Percentiles rank a stretch among this genome's conserved stretches.
Evolutionary conservation across 1,140 invertebrate genomes (phyloP).

Genomic region (Zeugodacus cucurbitae): DNA sequence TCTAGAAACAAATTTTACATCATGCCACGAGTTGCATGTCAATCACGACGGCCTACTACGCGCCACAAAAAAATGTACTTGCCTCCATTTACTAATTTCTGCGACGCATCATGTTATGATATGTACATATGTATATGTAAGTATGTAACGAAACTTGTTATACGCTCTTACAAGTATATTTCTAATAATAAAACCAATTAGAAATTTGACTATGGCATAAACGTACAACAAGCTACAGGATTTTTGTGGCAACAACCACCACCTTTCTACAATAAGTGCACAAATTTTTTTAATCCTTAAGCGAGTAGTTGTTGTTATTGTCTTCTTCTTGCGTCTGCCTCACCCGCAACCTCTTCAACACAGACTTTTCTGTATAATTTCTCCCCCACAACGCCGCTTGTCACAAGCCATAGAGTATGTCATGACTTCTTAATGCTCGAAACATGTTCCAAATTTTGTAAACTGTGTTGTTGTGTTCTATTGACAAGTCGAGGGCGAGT

Average conservation of each 20-base stretch:
- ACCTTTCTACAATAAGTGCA: background rate
- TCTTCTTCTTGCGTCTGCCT: background rate
- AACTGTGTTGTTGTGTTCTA: background rate
- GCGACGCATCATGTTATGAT: slow-evolving; percentile 1
- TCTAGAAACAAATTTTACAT: background rate
- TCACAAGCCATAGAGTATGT: background rate
- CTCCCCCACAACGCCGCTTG: background rate
- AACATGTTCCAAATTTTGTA: slow-evolving; percentile 29
- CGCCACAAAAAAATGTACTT: background rate
- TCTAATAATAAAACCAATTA: slow-evolving; percentile 5
- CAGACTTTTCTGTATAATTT: background rate
- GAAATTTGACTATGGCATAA: background rate
- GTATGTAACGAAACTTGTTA: no score
- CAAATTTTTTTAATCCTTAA: background rate
- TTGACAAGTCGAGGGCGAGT: slow-evolving; percentile 7
- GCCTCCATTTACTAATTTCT: background rate
- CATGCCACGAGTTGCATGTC: background rate
- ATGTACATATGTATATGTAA: no score
- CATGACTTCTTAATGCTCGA: slow-evolving; percentile 26
- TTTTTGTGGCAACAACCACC: background rate
- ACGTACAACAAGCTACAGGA: background rate
- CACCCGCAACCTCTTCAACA: background rate
- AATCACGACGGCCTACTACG: background rate
- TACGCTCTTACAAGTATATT: background rate
- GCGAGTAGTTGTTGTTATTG: background rate